phyloP scores from a whole-genome alignment of 92 coral and sea anemone species.

The Epizoanthus illoricatus region DNA sequence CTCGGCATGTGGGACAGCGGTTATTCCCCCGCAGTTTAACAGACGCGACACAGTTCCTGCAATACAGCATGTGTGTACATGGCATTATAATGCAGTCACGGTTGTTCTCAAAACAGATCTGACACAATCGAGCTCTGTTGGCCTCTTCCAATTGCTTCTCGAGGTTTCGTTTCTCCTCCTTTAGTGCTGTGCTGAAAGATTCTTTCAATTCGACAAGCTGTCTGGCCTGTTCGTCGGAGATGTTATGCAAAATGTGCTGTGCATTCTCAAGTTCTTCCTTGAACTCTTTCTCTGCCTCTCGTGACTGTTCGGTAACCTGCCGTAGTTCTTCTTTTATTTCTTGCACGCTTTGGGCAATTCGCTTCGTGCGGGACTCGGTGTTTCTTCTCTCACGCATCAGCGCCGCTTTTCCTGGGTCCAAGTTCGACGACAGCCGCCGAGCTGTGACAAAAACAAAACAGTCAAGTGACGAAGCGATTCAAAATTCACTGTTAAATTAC shows the following conservation, averaged over 20 bases:
- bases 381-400: conserved; percentile 7
- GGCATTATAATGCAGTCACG: conserved; percentile 86
- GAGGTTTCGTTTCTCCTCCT: conserved; percentile 28
- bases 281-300: neutral
- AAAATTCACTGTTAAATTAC: neutral
- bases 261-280: neutral
- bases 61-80: conserved; percentile 72
- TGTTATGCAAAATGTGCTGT: neutral
- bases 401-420: neutral
- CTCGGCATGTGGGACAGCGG: conserved; percentile 78
- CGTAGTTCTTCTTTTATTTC: neutral
- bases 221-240: conserved; percentile 36
- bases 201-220: conserved; percentile 12
- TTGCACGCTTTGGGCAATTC: neutral
- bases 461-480: neutral
- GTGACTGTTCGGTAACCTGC: neutral
- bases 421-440: neutral
- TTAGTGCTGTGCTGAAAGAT: conserved; percentile 16
- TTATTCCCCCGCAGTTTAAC: conserved; percentile 44
- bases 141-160: conserved; percentile 32
- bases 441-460: conserved; percentile 1
- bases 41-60: conserved; percentile 59
- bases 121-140: conserved; percentile 50
- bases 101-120: conserved; percentile 66
- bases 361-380: conserved; percentile 5